Evolutionary conservation across 2,113 vertebrate genomes (phyloP).

Genomic region (Phyllostomus hastatus): DNA sequence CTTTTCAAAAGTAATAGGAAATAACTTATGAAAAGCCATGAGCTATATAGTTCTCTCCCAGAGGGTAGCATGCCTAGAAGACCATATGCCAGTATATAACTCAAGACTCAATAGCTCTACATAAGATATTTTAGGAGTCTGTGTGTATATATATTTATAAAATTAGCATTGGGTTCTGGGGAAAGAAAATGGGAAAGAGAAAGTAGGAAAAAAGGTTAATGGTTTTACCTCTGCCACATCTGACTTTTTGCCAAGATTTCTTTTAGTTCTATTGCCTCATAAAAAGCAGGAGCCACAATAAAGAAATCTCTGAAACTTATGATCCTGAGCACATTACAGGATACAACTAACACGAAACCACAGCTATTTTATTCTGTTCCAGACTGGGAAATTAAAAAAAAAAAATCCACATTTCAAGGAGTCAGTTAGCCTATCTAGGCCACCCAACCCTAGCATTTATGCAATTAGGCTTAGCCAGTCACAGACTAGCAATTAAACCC

Average conservation of each 20-base stretch:
- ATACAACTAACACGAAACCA: constrained; percentile 45
- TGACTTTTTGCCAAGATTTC: constrained; percentile 48
- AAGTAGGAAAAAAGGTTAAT: constrained; percentile 33
- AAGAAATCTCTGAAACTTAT: constrained; percentile 47
- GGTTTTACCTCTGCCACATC: constrained; percentile 36
- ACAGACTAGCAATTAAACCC: constrained; percentile 23
- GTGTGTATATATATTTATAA: neutral
- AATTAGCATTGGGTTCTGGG: constrained; percentile 12
- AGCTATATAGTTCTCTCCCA: neutral
- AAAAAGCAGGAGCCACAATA: constrained; percentile 53
- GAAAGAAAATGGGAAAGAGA: constrained; percentile 23
- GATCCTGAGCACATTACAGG: constrained; percentile 1
- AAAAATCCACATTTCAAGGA: constrained; percentile 12
- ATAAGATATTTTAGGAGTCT: neutral
- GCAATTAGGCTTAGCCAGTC: constrained; percentile 9
- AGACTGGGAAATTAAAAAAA: constrained; percentile 1
- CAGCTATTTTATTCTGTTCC: constrained; percentile 35
- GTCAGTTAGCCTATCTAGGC: neutral
- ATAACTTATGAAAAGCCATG: neutral
- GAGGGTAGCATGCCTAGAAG: neutral
- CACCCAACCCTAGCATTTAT: constrained; percentile 10
- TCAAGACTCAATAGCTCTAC: neutral
- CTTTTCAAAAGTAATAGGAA: neutral
- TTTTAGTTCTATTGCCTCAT: constrained; percentile 46
- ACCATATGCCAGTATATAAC: neutral